Evolutionary conservation across 2,113 vertebrate species (phyloP).

Genomic region (Eulemur macaco): DNA sequence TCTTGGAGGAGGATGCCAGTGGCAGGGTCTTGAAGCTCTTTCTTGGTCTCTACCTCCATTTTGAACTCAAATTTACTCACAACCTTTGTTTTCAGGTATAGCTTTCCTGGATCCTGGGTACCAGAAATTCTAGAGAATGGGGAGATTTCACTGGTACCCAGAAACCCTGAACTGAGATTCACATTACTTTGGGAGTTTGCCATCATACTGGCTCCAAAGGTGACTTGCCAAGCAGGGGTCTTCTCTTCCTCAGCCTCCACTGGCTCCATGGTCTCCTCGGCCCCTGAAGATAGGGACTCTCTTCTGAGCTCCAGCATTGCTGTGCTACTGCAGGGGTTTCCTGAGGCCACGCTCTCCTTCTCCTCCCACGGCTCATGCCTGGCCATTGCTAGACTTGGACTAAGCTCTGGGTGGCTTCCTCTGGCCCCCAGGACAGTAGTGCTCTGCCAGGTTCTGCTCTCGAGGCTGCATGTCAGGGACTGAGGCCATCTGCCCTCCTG

Average conservation of each 20-base stretch:
- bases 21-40: no score
- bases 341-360: not conserved
- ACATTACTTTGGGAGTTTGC: not conserved
- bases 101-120: not conserved
- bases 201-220: not conserved
- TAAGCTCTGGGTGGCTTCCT: not conserved
- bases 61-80: not conserved
- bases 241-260: not conserved
- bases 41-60: not conserved
- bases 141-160: rapidly evolving
- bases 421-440: not conserved
- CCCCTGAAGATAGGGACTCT: not conserved
- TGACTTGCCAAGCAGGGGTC: not conserved
- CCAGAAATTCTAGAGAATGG: not conserved
- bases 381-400: no score
- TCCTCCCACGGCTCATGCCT: no score
- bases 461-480: rapidly evolving
- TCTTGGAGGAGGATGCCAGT: no score
- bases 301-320: no score
- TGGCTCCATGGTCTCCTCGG: not conserved
- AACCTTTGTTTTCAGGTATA: not conserved
- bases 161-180: not conserved
- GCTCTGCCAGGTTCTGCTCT: not conserved
- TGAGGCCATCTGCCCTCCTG: not conserved
- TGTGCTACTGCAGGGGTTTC: no score